Percentiles rank a stretch among this genome's conserved stretches.
Conservation (phyloP, 2,113 vertebrate genomes). For the Butorides virescens region DNA sequence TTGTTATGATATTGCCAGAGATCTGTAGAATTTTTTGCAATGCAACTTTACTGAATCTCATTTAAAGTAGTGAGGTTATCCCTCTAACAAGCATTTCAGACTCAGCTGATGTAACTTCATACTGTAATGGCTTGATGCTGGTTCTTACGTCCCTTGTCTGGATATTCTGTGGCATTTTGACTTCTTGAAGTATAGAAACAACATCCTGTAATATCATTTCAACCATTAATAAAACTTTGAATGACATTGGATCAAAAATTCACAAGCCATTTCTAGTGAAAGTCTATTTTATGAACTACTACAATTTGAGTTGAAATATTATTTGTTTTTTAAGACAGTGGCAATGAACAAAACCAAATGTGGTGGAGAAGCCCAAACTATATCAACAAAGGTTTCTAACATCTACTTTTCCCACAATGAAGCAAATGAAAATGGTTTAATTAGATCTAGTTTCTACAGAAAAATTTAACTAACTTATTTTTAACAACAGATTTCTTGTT, state of each 20-base stretch:
- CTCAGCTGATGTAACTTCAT: neutral
- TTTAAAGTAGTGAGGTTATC: neutral
- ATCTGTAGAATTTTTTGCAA: neutral
- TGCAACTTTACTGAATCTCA: neutral
- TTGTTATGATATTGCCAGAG: neutral
- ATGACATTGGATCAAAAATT: neutral
- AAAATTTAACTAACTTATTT: neutral
- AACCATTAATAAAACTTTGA: neutral
- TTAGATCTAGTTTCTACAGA: neutral
- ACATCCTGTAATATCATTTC: neutral
- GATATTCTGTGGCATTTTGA: neutral
- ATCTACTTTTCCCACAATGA: neutral
- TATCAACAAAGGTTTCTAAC: neutral
- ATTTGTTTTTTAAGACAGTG: neutral
- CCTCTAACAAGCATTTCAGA: neutral
- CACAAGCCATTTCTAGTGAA: neutral
- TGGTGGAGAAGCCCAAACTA: neutral
- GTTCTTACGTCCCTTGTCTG: neutral
- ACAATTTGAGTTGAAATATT: neutral
- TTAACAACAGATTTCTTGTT: neutral
- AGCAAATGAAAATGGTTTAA: neutral
- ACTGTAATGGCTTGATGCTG: neutral
- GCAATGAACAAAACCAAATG: neutral
- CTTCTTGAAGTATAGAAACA: neutral
- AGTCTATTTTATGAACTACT: neutral